Conservation (phyloP, 2,113 vertebrate genomes). For the Trichomycterus rosablanca region DNA sequence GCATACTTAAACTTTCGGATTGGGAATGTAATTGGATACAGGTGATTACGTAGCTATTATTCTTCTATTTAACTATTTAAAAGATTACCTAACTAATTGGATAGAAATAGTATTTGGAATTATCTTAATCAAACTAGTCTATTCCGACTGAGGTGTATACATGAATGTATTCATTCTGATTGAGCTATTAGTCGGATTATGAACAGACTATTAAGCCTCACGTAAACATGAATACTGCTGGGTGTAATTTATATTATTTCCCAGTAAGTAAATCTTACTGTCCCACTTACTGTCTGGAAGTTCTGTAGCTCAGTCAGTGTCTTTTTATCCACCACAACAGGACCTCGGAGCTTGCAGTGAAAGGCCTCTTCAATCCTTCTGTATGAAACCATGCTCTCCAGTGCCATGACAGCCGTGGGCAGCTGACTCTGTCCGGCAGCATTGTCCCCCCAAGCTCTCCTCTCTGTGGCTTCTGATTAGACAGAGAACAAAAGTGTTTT, state of each 20-base stretch:
- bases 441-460: conserved; percentile 59
- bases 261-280: background rate
- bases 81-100: too few species aligned
- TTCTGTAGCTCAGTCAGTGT: conserved; percentile 87
- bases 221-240: too few species aligned
- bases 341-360: conserved; percentile 84
- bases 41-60: too few species aligned
- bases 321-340: conserved; percentile 80
- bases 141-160: too few species aligned
- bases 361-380: conserved; percentile 80
- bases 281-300: conserved; percentile 84
- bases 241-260: background rate
- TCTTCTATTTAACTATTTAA: too few species aligned
- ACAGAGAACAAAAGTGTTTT: background rate
- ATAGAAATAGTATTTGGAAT: too few species aligned
- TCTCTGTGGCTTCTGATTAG: conserved; percentile 79
- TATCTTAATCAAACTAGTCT: too few species aligned
- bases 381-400: conserved; percentile 63
- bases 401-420: conserved; percentile 67
- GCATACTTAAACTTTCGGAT: too few species aligned
- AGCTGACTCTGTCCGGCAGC: conserved; percentile 64
- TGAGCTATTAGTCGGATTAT: too few species aligned
- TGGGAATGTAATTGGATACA: too few species aligned
- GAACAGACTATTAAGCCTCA: too few species aligned
- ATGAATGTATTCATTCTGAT: too few species aligned